These are phyloP conservation scores for Cotesia chilonis DNA, from an alignment of 1,140 invertebrate species.

Conservation along the genomic window DNA sequence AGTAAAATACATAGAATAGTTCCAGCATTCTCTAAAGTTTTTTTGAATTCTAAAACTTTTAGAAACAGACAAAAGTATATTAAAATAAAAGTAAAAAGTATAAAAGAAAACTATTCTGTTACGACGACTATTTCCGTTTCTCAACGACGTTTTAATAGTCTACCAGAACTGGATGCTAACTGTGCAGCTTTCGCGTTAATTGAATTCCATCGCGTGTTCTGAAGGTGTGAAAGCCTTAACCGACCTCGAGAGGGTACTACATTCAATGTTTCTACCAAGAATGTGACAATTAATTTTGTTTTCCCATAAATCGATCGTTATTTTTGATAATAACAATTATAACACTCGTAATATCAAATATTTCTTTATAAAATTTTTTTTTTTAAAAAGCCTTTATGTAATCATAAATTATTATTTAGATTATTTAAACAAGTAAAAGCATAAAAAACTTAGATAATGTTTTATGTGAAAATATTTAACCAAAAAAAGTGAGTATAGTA, in stretches of 20 bases:
- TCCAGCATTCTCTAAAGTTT: too few relatives aligned
- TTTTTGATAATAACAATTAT: background rate
- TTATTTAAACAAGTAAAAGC: too few relatives aligned
- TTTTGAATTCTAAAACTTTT: too few relatives aligned
- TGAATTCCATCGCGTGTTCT: slow-evolving; percentile 32
- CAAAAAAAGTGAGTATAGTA: background rate
- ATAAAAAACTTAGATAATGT: background rate
- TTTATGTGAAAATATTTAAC: background rate
- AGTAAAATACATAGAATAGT: too few relatives aligned
- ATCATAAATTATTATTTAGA: too few relatives aligned
- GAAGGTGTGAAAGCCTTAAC: slow-evolving; percentile 1
- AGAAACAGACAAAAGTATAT: background rate
- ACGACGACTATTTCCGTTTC: slow-evolving; percentile 4
- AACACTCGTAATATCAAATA: too few relatives aligned
- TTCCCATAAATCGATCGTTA: background rate
- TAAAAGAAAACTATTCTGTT: slow-evolving; percentile 5
- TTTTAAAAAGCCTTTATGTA: too few relatives aligned
- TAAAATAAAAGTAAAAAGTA: background rate
- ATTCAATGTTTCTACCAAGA: slow-evolving; percentile 11
- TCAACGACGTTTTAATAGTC: slow-evolving; percentile 31
- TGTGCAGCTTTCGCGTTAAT: slow-evolving; percentile 36
- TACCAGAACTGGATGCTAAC: slow-evolving; percentile 20
- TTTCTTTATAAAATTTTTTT: too few relatives aligned
- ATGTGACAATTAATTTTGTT: slow-evolving; percentile 22
- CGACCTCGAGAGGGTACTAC: background rate